Percentiles rank a stretch among this genome's conserved stretches.
Evolutionary conservation across 2,797 vertebrate species (phyloP).

Genomic region (Geotrypetes seraphini): DNA sequence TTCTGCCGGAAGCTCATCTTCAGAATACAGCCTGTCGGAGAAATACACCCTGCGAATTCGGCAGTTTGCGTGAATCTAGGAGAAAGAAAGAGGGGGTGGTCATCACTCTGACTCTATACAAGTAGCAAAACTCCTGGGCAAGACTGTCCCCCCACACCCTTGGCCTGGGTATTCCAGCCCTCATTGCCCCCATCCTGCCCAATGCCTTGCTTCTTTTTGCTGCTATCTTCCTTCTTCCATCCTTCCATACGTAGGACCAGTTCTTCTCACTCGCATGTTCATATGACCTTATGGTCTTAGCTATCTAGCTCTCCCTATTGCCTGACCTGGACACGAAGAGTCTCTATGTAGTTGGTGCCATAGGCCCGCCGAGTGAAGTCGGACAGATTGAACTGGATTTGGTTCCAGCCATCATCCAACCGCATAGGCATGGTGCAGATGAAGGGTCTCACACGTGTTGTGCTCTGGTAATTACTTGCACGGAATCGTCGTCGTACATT

Average conservation of each 20-base stretch:
- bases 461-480: slow-evolving; percentile 94
- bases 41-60: slow-evolving; percentile 93
- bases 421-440: slow-evolving; percentile 97
- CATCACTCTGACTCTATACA: too few relatives aligned
- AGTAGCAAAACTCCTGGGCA: too few relatives aligned
- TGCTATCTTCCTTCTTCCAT: too few relatives aligned
- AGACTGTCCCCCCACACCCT: too few relatives aligned
- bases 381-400: slow-evolving; percentile 93
- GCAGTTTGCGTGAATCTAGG: slow-evolving; percentile 96
- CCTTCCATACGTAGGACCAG: too few relatives aligned
- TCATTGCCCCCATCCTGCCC: too few relatives aligned
- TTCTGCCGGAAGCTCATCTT: slow-evolving; percentile 92
- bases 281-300: too few relatives aligned
- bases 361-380: slow-evolving; percentile 92
- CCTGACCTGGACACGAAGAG: slow-evolving; percentile 83
- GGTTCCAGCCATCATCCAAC: slow-evolving; percentile 94
- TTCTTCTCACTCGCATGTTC: too few relatives aligned
- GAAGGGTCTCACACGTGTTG: slow-evolving; percentile 88
- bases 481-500: slow-evolving; percentile 86
- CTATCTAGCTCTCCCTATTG: too few relatives aligned
- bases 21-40: slow-evolving; percentile 90
- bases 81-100: too few relatives aligned
- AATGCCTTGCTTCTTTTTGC: too few relatives aligned
- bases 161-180: too few relatives aligned
- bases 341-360: slow-evolving; percentile 92